A percentile compares a stretch with the other conserved stretches of the same genome.
Conservation (phyloP, 2,888 invertebrate species). For the Altica lythri region DNA sequence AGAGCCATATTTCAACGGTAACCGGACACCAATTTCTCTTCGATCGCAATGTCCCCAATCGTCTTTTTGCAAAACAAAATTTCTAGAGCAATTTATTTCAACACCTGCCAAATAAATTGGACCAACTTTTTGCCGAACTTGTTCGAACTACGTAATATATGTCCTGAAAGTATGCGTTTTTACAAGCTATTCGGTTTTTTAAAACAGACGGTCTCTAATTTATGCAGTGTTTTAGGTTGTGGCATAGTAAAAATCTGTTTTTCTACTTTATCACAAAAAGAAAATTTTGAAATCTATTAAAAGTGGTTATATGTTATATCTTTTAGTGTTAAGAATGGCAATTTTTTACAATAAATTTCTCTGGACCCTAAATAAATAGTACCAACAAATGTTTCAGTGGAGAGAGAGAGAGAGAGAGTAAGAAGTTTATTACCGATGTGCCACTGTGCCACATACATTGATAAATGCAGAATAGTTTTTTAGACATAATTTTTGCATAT, state of each 20-base stretch:
- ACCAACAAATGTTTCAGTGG: no score
- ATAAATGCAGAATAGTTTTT: no score
- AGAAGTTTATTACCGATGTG: no score
- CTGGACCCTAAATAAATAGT: no score
- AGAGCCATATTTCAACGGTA: constrained; percentile 15
- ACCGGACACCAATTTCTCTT: constrained; percentile 26
- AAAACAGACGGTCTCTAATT: constrained; percentile 5
- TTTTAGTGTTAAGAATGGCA: background rate
- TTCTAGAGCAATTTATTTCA: constrained; percentile 28
- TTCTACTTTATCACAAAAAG: background rate
- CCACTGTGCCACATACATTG: no score
- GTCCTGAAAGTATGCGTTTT: constrained; percentile 7
- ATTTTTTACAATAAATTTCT: no score
- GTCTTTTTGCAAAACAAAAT: constrained; percentile 28
- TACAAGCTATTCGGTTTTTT: constrained; percentile 12
- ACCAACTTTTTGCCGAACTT: constrained; percentile 23
- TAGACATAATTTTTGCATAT: no score
- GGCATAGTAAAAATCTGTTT: background rate
- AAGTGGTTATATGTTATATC: background rate
- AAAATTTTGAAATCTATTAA: background rate
- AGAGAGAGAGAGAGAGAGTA: no score
- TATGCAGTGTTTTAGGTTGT: constrained; percentile 16
- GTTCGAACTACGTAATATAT: constrained; percentile 22
- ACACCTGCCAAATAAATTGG: constrained; percentile 33
- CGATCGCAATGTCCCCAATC: constrained; percentile 21